Evolutionary conservation across 2,113 vertebrate genomes (phyloP), one percentile per base, ranked within the genome.

Genomic region (Clarias gariepinus): DNA sequence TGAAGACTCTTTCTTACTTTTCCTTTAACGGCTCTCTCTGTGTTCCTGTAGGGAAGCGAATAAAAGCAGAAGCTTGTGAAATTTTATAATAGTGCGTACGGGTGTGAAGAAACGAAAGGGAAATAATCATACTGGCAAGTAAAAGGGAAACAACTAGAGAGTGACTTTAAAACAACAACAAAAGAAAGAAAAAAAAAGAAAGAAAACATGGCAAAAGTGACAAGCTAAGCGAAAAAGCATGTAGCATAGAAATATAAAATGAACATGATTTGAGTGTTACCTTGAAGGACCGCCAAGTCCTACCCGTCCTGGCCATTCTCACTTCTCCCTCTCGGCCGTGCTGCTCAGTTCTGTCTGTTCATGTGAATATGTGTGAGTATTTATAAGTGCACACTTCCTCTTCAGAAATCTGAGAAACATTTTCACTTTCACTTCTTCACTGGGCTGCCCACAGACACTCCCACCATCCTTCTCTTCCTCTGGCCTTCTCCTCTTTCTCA

Each of bases 391-490:
- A 89, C 86, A 94, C 94, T 95, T 95, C 94, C 95, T 95, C 93
- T 94, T 95, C 91, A 93, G 94, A 93, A 92, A 90, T 91, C 90
- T 25, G 86, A 81, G 89, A 84, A 90, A 90, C 77, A 92, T 91
- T 95, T 95, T 95, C 95, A 94, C 95, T 95, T 95, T 95, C 94
- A 94, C 93, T 95, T 95, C 94, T 95, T 91, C 91, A 79, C 71
- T 81, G 53, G 30, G 57, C 89, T 88, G 88, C 83, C 88, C 74
- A 82, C 73, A 88, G 73, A 76, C 91, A 84, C 81, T 90, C 91
- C 83, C 89, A 87, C 82, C 63, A 25, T 85, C 66, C 64, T 28
- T 85, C 77, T 86, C 83, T 83, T 87, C 81, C 84, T 84, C 69
- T 74, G 60, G 68, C 66, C 92, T 91, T 93, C 92, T 92, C 91